phyloP scores from a whole-genome alignment of 2,113 vertebrate genomes.

The Tyrannus savana region DNA sequence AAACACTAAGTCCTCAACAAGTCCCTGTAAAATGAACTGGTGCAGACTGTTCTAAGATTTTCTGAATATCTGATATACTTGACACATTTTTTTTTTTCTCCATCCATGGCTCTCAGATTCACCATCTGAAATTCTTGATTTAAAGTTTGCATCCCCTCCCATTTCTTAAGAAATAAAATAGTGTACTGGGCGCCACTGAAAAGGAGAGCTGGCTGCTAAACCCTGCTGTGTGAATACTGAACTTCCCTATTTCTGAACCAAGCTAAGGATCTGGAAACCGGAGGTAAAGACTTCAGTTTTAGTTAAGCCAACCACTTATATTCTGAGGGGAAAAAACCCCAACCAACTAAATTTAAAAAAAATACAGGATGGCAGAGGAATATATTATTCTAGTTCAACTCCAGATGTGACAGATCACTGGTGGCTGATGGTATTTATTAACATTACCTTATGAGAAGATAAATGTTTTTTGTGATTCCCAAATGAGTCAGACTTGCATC shows the following conservation, averaged over 20 bases:
- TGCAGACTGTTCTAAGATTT: neutral
- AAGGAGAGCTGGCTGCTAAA: neutral
- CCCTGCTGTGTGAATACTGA: neutral
- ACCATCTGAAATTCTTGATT: neutral
- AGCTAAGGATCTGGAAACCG: neutral
- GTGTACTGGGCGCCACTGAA: neutral
- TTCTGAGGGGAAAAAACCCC: rapidly evolving
- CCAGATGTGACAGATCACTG: neutral
- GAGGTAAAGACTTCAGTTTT: neutral
- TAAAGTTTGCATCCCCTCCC: neutral
- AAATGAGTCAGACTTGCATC: neutral
- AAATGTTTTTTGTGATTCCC: neutral
- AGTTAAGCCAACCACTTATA: neutral
- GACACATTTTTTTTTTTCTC: neutral
- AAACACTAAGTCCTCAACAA: neutral
- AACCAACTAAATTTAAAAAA: neutral
- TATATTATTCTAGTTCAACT: neutral
- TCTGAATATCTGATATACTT: neutral
- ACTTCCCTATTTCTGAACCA: neutral
- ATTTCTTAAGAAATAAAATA: neutral
- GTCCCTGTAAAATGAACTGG: neutral
- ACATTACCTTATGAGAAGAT: neutral
- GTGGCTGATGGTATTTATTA: neutral
- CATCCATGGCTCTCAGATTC: neutral
- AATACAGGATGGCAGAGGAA: neutral